A percentile compares a stretch with the other conserved stretches of the same genome.
Evolutionary conservation across 2,888 invertebrate species (phyloP).

Genomic region (Eupithecia dodoneata): DNA sequence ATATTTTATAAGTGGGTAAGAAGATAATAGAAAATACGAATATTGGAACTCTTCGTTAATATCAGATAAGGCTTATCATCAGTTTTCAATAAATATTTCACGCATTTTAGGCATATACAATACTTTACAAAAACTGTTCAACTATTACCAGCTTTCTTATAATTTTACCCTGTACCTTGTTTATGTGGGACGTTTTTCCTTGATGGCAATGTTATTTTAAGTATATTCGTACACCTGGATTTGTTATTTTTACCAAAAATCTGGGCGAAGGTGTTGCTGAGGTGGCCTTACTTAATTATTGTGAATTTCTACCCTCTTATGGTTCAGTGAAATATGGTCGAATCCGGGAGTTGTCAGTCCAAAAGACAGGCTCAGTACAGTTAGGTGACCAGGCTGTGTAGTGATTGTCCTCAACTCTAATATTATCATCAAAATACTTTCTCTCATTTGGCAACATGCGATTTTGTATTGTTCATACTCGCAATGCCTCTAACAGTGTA

Average conservation of each 20-base stretch:
- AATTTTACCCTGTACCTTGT: neutral
- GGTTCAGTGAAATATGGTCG: neutral
- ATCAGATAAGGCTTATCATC: neutral
- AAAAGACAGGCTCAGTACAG: neutral
- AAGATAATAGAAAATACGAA: constrained; percentile 29
- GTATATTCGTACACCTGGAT: neutral
- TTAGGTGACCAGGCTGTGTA: no score
- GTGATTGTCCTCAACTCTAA: neutral
- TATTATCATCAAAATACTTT: neutral
- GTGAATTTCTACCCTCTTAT: neutral
- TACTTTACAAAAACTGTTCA: neutral
- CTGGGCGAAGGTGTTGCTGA: no score
- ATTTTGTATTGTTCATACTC: neutral
- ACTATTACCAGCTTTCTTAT: neutral
- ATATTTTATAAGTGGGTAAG: constrained; percentile 63
- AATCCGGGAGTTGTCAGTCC: neutral
- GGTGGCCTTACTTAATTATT: neutral
- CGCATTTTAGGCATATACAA: neutral
- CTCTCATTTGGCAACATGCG: neutral
- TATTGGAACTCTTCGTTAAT: neutral
- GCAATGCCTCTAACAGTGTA: neutral
- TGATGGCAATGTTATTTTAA: neutral
- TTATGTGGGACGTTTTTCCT: neutral
- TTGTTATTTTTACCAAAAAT: neutral
- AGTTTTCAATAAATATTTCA: neutral